Base-by-base conservation (phyloP, 1,140 invertebrate genomes). In the Monochamus saltuarius region DNA sequence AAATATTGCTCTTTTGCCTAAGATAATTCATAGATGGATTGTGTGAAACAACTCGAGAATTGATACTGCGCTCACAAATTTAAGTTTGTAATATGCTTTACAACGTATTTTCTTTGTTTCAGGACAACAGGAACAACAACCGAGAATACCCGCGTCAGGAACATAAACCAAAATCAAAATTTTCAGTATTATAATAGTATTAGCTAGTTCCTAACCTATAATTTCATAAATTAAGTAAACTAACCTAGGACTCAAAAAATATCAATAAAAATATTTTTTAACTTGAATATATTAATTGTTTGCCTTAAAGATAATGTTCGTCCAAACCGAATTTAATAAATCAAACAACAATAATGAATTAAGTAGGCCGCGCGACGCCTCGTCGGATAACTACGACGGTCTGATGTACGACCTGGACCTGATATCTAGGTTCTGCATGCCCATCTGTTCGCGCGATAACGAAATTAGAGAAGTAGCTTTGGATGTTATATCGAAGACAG, bases 381-480 rank as follows among this genome's bases (percentile, higher is more conserved):
- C 37, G 39, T 49, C 61, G 14, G 56, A 56, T 36, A 56, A 51
- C 49, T 62, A 61, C 43, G 71, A 70, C 22, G 65, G 70, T n/a
- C 39, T 75, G 1, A 65, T 73, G 50, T 66, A 70, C 45, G 81
- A 82, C 57, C 75, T 81, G 47, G 80, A 83, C 60, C 69, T 82
- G 55, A 81, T 83, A 55, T 78, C 75, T 67, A 74, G 77, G 59
- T 82, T 83, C 65, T 76, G 81, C 63, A 76, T 80, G 61, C 22
- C 22, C 2, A 29, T 29, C 6, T 29, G 22, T 6, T 80, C 81
- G 42, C 75, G 81, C 40, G 80, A 82, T 69, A 80, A 78, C 52
- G 69, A 78, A 49, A 79, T 80, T 10, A 76, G 81, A 43, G 80
- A 82, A 68, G 75, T 82, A 46, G 82, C 81, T 8, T 65, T 84